phyloP scores from a whole-genome alignment of 1,140 invertebrate genomes.

The Idris sp. region DNA sequence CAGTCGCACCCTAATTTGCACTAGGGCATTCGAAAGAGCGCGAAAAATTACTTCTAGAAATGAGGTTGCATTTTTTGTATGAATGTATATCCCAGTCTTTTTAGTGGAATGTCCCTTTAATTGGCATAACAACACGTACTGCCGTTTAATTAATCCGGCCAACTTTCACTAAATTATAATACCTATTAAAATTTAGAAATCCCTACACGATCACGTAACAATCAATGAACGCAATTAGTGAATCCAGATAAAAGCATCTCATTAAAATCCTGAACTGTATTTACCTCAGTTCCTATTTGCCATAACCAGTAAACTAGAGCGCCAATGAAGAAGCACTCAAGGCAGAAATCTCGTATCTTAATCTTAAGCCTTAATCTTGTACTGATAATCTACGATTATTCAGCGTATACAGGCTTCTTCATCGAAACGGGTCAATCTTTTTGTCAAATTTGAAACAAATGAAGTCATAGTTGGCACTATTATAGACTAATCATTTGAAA shows the following conservation, averaged over 20 bases:
- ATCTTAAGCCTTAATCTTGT: conserved; percentile 19
- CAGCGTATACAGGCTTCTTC: conserved; percentile 22
- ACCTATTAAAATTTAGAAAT: conserved; percentile 11
- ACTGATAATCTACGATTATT: too few relatives aligned
- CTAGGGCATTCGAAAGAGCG: too few relatives aligned
- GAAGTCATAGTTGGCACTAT: too few relatives aligned
- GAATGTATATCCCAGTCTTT: too few relatives aligned
- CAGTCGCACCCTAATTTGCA: too few relatives aligned
- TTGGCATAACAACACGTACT: too few relatives aligned
- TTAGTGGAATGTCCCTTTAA: too few relatives aligned
- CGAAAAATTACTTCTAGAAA: too few relatives aligned
- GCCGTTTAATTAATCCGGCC: too few relatives aligned
- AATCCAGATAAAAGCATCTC: conserved; percentile 46
- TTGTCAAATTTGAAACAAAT: too few relatives aligned
- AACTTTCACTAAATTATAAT: conserved; percentile 24
- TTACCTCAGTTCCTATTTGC: conserved; percentile 26
- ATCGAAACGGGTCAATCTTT: conserved; percentile 23
- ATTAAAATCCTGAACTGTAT: conserved; percentile 34
- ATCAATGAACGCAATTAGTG: conserved; percentile 28
- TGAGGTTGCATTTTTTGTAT: too few relatives aligned
- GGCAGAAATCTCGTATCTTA: conserved; percentile 21
- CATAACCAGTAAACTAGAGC: conserved; percentile 26
- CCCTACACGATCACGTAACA: conserved; percentile 14
- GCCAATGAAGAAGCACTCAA: conserved; percentile 45
- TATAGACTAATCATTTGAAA: too few relatives aligned